Conservation (phyloP, 2,888 invertebrate species). For the Celastrina argiolus region DNA sequence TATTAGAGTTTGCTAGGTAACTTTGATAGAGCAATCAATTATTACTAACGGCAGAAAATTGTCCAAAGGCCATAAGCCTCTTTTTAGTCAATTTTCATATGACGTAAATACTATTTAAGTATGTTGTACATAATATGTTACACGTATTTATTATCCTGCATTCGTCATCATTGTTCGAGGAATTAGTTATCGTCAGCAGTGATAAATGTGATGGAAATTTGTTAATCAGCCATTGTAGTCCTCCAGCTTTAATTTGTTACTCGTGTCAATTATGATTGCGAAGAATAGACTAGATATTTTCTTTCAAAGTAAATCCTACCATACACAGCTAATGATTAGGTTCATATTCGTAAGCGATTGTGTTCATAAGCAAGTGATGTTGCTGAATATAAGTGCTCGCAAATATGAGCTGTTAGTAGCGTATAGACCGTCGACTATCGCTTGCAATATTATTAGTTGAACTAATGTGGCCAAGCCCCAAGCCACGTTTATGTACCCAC, state of each 20-base stretch:
- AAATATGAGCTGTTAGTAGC: neutral
- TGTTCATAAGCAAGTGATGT: neutral
- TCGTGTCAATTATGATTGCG: neutral
- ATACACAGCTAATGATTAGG: neutral
- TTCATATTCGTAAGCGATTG: neutral
- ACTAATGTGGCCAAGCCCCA: neutral
- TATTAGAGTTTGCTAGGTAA: too few species aligned
- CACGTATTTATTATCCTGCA: neutral
- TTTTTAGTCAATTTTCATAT: too few species aligned
- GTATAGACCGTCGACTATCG: neutral
- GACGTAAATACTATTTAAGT: too few species aligned
- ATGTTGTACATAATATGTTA: too few species aligned
- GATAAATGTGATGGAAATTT: neutral
- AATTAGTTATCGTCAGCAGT: slow-evolving; percentile 1
- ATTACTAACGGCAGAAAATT: too few species aligned
- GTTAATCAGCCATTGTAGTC: slow-evolving; percentile 9
- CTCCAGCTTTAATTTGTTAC: neutral
- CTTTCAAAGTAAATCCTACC: neutral
- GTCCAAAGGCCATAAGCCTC: too few species aligned
- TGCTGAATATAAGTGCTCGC: neutral
- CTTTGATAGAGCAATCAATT: too few species aligned
- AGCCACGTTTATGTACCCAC: neutral
- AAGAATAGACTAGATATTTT: neutral
- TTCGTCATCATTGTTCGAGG: neutral
- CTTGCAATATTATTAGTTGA: neutral